These are phyloP conservation scores for Rhinella marina DNA, from an alignment of 2,797 vertebrate species.

Conservation along the genomic window DNA sequence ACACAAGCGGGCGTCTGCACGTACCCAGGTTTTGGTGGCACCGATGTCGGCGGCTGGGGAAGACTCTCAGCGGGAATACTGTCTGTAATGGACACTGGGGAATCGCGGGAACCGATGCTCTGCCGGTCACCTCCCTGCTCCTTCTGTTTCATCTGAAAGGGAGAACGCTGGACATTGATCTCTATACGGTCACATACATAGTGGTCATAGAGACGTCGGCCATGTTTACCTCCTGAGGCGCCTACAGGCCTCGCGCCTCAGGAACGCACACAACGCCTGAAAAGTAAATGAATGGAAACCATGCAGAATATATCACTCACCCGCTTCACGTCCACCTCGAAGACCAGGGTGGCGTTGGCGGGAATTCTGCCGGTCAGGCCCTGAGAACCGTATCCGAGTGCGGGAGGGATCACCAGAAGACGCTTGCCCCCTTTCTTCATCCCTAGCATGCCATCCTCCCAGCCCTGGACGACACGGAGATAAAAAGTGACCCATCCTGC, in stretches of 20 bases:
- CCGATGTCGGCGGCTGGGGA: conserved; percentile 65
- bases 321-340: conserved; percentile 87
- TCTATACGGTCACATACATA: no score
- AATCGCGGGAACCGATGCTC: conserved; percentile 80
- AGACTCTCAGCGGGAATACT: conserved; percentile 74
- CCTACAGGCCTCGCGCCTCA: no score
- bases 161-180: neutral
- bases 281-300: neutral
- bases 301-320: conserved; percentile 72
- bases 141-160: conserved; percentile 86
- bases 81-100: conserved; percentile 80
- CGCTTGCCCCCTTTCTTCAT: conserved; percentile 89
- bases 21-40: conserved; percentile 83
- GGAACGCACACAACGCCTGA: neutral
- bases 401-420: conserved; percentile 83
- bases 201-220: no score
- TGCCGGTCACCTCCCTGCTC: conserved; percentile 80
- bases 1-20: conserved; percentile 17
- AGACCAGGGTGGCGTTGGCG: conserved; percentile 83
- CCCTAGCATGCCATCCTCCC: conserved; percentile 93
- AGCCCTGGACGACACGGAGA: conserved; percentile 76
- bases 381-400: conserved; percentile 83
- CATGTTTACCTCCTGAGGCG: no score
- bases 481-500: neutral
- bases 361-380: conserved; percentile 83